Evolutionary conservation across 2,113 vertebrate genomes (phyloP).

Genomic region (Seriola dumerili): DNA sequence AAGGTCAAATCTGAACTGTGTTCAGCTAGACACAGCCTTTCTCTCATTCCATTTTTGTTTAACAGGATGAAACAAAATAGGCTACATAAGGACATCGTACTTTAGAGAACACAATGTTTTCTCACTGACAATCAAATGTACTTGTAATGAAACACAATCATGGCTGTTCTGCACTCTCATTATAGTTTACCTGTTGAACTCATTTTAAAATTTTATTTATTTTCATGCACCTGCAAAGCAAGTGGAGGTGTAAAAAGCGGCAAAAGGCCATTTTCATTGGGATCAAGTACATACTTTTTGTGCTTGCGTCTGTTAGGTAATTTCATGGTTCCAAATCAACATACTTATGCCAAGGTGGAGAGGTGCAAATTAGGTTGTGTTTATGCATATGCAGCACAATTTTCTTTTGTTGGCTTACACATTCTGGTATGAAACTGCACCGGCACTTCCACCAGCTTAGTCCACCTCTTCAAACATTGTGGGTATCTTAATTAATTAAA

Average conservation of each 20-base stretch:
- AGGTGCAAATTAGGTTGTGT: background rate
- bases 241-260: conserved; percentile 19
- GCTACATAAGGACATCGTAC: conserved; percentile 29
- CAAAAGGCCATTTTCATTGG: background rate
- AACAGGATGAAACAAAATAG: conserved; percentile 35
- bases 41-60: conserved; percentile 34
- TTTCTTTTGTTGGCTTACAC: conserved; percentile 16
- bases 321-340: conserved; percentile 13
- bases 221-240: background rate
- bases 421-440: conserved; percentile 7
- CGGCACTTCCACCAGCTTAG: conserved; percentile 19
- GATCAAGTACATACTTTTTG: conserved; percentile 24
- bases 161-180: background rate
- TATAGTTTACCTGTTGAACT: conserved; percentile 28
- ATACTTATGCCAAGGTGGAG: background rate
- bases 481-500: conserved; percentile 16
- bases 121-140: background rate
- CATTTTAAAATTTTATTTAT: background rate
- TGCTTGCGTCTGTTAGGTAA: conserved; percentile 2
- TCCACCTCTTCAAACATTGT: conserved; percentile 36
- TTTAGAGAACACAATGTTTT: conserved; percentile 4
- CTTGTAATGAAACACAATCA: background rate
- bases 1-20: conserved; percentile 73
- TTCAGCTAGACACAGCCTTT: conserved; percentile 31
- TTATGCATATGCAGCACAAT: conserved; percentile 32